phyloP scores from a whole-genome alignment of 2,113 vertebrate species.

The Dipodomys ordii region DNA sequence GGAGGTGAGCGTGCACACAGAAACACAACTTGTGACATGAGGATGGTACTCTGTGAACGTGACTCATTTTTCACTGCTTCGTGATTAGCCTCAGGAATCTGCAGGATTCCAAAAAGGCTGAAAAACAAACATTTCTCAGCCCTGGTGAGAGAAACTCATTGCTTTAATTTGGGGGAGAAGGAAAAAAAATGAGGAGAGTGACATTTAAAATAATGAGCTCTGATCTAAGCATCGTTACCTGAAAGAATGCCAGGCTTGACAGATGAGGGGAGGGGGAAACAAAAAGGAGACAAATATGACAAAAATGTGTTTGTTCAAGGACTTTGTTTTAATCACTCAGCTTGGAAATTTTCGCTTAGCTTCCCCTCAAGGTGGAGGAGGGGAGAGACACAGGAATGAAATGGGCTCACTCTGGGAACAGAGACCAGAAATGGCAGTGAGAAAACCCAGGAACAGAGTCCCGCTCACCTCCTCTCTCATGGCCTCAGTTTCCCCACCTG shows the following conservation, averaged over 20 bases:
- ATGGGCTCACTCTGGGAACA: neutral
- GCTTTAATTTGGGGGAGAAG: conserved; percentile 10
- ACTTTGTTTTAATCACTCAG: conserved; percentile 29
- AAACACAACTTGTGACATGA: neutral
- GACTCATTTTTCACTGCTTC: conserved; percentile 28
- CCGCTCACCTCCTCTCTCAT: neutral
- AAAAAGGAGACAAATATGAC: conserved; percentile 59
- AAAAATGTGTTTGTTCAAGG: conserved; percentile 72
- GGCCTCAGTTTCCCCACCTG: conserved; percentile 5
- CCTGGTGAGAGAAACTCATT: neutral
- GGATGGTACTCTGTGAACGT: neutral
- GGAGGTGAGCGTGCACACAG: fast-evolving
- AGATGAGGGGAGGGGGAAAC: neutral
- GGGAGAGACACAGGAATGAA: neutral
- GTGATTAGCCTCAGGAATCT: conserved; percentile 65
- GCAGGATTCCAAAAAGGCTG: conserved; percentile 44
- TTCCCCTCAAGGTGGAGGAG: neutral
- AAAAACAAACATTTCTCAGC: conserved; percentile 61
- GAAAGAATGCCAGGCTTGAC: conserved; percentile 38
- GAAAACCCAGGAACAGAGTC: neutral
- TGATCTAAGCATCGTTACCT: conserved; percentile 1
- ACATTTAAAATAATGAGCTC: conserved; percentile 46
- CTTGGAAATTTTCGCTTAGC: conserved; percentile 63
- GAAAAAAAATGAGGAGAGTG: conserved; percentile 18
- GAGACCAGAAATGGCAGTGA: neutral